Evolutionary conservation across 2,888 invertebrate species (phyloP).

Genomic region (Pegoplata infirma): DNA sequence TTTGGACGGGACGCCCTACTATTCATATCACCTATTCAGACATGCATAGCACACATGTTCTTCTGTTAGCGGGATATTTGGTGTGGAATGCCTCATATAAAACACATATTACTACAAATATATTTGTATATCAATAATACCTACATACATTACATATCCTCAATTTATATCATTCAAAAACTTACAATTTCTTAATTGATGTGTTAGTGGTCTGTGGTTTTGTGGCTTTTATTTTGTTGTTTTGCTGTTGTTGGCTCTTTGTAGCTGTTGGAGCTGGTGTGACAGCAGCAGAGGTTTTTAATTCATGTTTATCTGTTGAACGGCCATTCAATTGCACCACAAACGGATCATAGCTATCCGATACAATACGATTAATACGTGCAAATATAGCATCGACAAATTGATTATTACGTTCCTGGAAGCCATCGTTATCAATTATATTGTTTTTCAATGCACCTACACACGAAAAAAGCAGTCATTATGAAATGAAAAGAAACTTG

Average conservation of each 20-base stretch:
- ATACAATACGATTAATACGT: constrained; percentile 88
- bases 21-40: too few relatives aligned
- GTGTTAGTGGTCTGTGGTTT: constrained; percentile 67
- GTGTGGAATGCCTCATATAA: too few relatives aligned
- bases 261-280: constrained; percentile 36
- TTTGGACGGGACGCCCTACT: too few relatives aligned
- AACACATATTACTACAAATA: background rate
- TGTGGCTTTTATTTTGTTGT: constrained; percentile 54
- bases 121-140: background rate
- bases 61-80: too few relatives aligned
- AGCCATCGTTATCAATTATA: constrained; percentile 78
- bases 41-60: too few relatives aligned
- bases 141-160: constrained; percentile 8
- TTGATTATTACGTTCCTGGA: constrained; percentile 89
- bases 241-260: constrained; percentile 51
- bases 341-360: constrained; percentile 90
- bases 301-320: constrained; percentile 61
- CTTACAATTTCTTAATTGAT: constrained; percentile 74
- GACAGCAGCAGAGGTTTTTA: constrained; percentile 42
- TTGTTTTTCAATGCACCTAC: constrained; percentile 75
- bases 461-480: background rate
- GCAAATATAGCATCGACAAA: constrained; percentile 90
- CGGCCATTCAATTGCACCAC: constrained; percentile 80
- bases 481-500: constrained; percentile 23
- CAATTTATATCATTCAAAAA: constrained; percentile 48